Base-by-base conservation (phyloP, 2,113 vertebrate genomes). In the Potamarius usumacintae region DNA sequence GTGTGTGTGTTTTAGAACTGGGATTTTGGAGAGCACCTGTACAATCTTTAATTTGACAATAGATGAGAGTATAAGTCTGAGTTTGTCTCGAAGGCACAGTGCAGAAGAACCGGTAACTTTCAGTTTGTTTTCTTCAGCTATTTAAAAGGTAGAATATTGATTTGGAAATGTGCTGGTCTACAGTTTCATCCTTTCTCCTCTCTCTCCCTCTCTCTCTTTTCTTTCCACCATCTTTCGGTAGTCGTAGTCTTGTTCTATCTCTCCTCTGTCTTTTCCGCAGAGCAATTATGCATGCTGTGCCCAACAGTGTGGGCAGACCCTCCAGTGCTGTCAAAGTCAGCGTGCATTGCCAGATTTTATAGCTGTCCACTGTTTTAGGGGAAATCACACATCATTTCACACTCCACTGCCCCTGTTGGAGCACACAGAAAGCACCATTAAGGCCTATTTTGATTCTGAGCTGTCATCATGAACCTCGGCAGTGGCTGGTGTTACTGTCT, bases 311-410 rank as follows among this genome's bases (percentile, higher is more conserved):
- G 67, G 65, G 65, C 42, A 48, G n/a, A 82, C 63, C 25, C 67
- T 25, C 60, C 20, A 69, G 20, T 82, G 65, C 78, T n/a, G 25
- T 82, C 67, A 63, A 74, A 42, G 79, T 62, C 63, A 25, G 79
- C 62, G 53, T 5, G 18, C 48, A 20, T 72, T 85, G 72, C 42
- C 76, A 63, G 53, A 58, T 71, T 81, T 53, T 27, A n/a, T 72
- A 76, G 27, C 18, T 14, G 0, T 42, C 42, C 18, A 30, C 5
- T 63, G 5, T 72, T 82, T 52, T 52, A 2, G 22, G n/a, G 53
- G 55, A 34, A 63, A 79, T 82, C 77, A 63, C 57, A 63, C 84
- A 58, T 76, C 34, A 88, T 88, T 85, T 85, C 84, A 85, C 78
- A 63, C 78, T 76, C 48, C 69, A 76, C 67, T 74, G 15, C 34